Base-by-base conservation (phyloP, 2,888 invertebrate genomes). In the Erynnis tages region DNA sequence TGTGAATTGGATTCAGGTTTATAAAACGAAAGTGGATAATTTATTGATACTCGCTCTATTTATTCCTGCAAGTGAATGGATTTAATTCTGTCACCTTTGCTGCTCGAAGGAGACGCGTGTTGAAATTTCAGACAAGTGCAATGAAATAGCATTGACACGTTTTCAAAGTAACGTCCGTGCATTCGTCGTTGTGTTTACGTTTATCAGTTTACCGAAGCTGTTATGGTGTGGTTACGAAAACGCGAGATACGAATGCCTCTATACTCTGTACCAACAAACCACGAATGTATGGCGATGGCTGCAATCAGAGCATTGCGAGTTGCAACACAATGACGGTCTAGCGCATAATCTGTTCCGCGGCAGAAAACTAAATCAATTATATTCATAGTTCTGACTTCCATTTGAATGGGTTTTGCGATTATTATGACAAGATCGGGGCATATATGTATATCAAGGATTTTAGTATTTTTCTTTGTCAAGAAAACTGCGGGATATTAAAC, bases 281-380 rank as follows among this genome's bases (percentile, higher is more conserved):
- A 67, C 67, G 63, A 68, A 69, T 71, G 66, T 70, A 34, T 32
- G 49, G 54, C 47, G 53, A 78, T 79, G 79, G 78, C 73, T 84
- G 79, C 76, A 86, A 86, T 86, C 86, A 83, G 85, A 86, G 86
- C 85, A 85, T 80, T 82, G 79, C 82, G 68, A 56, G 65, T 87
- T 86, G 84, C 78, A 76, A 84, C 80, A 86, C 79, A 79, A 80
- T 78, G 77, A 77, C 75, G 77, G 78, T 73, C 71, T 73, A 71
- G 71, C 73, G 72, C 67, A 76, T 79, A 81, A 82, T 80, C 79
- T 76, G 82, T 79, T 82, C 73, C 66, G 71, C 72, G 68, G 79
- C 72, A 76, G 71, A 73, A 69, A 66, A 69, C 68, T 68, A 62
- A 66, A 73, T 75, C 69, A 50, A 49, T 49, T 49, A 41, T 41